These are phyloP conservation scores for Baronia brevicornis DNA, from an alignment of 2,888 invertebrate species.

Conservation along the genomic window DNA sequence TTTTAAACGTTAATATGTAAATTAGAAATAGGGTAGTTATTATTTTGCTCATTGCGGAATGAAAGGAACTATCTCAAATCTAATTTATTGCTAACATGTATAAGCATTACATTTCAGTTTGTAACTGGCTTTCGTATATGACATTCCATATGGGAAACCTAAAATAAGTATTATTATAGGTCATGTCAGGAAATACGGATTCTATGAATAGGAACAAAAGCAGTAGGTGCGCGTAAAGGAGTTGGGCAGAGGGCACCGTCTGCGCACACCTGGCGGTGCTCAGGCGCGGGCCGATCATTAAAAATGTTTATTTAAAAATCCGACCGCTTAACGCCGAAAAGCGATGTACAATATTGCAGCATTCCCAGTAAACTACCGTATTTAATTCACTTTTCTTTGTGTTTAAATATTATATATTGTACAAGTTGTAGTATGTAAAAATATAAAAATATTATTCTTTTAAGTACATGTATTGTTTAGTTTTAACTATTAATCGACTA, in stretches of 20 bases:
- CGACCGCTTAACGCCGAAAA: constrained; percentile 65
- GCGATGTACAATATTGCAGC: constrained; percentile 37
- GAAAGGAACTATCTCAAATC: too few species aligned
- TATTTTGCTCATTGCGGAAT: too few species aligned
- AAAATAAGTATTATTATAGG: constrained; percentile 61
- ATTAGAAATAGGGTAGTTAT: too few species aligned
- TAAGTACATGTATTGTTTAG: too few species aligned
- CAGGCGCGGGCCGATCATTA: constrained; percentile 71
- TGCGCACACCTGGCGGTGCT: constrained; percentile 65
- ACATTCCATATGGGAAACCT: constrained; percentile 24
- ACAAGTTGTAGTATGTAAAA: too few species aligned
- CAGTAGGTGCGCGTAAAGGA: constrained; percentile 28
- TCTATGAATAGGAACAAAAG: constrained; percentile 62
- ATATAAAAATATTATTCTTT: too few species aligned
- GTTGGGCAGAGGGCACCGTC: constrained; percentile 48
- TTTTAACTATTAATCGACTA: too few species aligned
- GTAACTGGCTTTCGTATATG: constrained; percentile 10
- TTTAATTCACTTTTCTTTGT: too few species aligned
- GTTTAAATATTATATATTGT: too few species aligned
- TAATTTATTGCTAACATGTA: too few species aligned
- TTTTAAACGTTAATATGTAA: too few species aligned
- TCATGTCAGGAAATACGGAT: constrained; percentile 27
- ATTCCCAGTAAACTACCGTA: too few species aligned
- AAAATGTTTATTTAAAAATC: constrained; percentile 77
- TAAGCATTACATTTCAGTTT: constrained; percentile 1